Evolutionary conservation across 2,888 invertebrate genomes (phyloP).

Genomic region (Acronicta alni): DNA sequence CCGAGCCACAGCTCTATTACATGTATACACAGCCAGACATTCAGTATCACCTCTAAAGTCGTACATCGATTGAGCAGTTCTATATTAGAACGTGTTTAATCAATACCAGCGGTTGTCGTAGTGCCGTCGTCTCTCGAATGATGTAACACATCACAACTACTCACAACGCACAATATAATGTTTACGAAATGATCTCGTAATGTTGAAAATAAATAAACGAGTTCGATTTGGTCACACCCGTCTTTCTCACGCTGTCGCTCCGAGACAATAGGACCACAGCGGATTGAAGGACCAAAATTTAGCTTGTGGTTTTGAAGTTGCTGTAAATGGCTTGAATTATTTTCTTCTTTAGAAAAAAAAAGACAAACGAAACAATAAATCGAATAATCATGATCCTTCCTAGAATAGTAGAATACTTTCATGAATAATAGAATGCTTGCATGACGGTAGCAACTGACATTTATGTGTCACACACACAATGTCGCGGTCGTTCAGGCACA

Average conservation of each 20-base stretch:
- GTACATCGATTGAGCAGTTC: conserved; percentile 41
- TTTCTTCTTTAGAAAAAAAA: too few species aligned
- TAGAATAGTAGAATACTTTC: background rate
- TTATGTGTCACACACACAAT: too few species aligned
- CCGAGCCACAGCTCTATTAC: background rate
- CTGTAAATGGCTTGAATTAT: too few species aligned
- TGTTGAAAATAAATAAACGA: conserved; percentile 38
- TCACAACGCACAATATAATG: conserved; percentile 28
- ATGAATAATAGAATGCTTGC: too few species aligned
- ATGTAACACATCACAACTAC: conserved; percentile 51
- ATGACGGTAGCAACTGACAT: too few species aligned
- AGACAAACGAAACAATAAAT: too few species aligned
- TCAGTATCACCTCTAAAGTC: conserved; percentile 25
- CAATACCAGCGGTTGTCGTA: conserved; percentile 45
- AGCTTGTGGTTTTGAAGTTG: background rate
- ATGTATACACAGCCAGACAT: conserved; percentile 13
- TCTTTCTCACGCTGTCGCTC: conserved; percentile 10
- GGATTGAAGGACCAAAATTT: conserved; percentile 4
- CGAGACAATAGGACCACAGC: conserved; percentile 2
- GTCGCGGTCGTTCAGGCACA: background rate
- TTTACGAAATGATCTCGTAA: conserved; percentile 44
- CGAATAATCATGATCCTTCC: too few species aligned
- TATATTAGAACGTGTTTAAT: conserved; percentile 54
- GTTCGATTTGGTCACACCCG: conserved; percentile 16
- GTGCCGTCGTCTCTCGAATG: conserved; percentile 32